Evolutionary conservation across 2,888 invertebrate genomes (phyloP).

Genomic region (Corbicula japonica): DNA sequence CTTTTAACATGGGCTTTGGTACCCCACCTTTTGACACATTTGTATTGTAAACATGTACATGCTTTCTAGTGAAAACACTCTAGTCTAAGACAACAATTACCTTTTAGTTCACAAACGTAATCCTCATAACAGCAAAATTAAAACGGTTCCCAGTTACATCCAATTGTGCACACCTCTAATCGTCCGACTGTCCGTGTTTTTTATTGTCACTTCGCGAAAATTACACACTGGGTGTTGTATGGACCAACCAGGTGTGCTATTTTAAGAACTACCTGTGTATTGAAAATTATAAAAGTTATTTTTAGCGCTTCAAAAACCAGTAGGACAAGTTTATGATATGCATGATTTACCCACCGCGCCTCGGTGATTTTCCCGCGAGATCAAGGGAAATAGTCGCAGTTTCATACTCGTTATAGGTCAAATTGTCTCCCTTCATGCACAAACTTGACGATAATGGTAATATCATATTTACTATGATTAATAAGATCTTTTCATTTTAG

Average conservation of each 20-base stretch:
- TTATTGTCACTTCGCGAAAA: conserved; percentile 36
- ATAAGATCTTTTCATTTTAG: too few relatives aligned
- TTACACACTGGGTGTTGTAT: conserved; percentile 62
- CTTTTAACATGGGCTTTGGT: too few relatives aligned
- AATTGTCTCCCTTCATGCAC: too few relatives aligned
- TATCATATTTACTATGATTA: too few relatives aligned
- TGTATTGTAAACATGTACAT: conserved; percentile 58
- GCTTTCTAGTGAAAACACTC: conserved; percentile 3
- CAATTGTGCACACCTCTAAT: conserved; percentile 17
- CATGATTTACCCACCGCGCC: conserved; percentile 43
- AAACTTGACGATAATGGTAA: too few relatives aligned
- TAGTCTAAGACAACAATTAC: conserved; percentile 30
- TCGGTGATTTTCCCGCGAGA: conserved; percentile 35
- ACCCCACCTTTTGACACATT: conserved; percentile 57
- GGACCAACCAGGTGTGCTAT: conserved; percentile 54
- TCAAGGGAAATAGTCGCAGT: conserved; percentile 39
- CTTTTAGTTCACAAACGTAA: conserved; percentile 27
- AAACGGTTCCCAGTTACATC: neutral
- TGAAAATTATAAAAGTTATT: conserved; percentile 53
- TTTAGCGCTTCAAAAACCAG: conserved; percentile 62
- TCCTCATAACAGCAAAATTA: conserved; percentile 62
- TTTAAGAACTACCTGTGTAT: conserved; percentile 63
- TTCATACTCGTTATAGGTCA: too few relatives aligned
- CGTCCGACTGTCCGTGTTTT: conserved; percentile 51
- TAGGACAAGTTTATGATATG: conserved; percentile 56